Evolutionary conservation across 1,140 invertebrate species (phyloP).

Genomic region (Drosophila sturtevanti): DNA sequence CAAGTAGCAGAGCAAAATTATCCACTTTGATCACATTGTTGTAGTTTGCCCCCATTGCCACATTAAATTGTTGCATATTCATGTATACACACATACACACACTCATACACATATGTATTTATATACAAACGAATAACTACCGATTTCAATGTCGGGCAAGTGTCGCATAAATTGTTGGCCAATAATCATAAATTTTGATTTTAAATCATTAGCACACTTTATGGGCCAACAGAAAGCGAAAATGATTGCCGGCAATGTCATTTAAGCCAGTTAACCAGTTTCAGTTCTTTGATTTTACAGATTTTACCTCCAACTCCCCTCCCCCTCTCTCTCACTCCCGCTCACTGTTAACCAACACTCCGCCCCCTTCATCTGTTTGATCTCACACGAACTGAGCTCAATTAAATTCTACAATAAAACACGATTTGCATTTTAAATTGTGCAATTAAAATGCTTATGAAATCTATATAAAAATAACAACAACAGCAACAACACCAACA

Average conservation of each 20-base stretch:
- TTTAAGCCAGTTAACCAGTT: conserved; percentile 52
- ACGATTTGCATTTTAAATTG: conserved; percentile 81
- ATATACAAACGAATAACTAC: conserved; percentile 8
- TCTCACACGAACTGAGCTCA: conserved; percentile 63
- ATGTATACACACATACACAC: conserved; percentile 26
- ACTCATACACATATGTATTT: conserved; percentile 50
- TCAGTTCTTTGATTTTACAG: conserved; percentile 9
- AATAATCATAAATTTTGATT: conserved; percentile 75
- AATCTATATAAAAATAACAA: conserved; percentile 69
- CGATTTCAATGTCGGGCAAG: conserved; percentile 11
- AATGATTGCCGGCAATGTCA: conserved; percentile 16
- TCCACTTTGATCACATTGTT: conserved; percentile 23
- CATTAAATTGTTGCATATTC: conserved; percentile 65
- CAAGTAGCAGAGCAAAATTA: background rate
- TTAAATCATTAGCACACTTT: conserved; percentile 76
- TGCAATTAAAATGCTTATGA: conserved; percentile 82
- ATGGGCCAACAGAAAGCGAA: conserved; percentile 22
- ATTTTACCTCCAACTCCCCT: too few relatives aligned
- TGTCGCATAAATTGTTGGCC: conserved; percentile 58
- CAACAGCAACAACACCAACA: too few relatives aligned
- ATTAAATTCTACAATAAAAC: conserved; percentile 78
- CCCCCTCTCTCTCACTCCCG: too few relatives aligned
- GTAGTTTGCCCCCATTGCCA: conserved; percentile 48
- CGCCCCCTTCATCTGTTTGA: conserved; percentile 38
- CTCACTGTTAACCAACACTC: too few relatives aligned